Percentiles rank a stretch among this genome's conserved stretches.
phyloP scores from a whole-genome alignment of 2,113 vertebrate species.

The Colossoma macropomum region DNA sequence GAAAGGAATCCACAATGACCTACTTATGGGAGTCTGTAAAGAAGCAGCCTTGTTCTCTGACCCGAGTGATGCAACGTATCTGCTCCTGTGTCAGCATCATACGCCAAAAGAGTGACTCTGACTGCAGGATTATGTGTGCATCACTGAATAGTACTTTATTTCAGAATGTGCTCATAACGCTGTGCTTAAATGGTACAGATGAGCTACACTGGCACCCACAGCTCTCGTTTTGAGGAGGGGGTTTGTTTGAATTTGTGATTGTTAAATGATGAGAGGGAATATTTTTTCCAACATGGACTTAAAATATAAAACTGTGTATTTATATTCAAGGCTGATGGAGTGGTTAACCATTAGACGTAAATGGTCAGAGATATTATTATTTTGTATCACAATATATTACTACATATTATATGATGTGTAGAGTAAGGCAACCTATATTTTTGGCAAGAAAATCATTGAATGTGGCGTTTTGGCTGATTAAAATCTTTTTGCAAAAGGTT shows the following conservation, averaged over 20 bases:
- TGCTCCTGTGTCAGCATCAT: slow-evolving; percentile 47
- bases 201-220: neutral
- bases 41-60: slow-evolving; percentile 71
- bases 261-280: neutral
- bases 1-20: slow-evolving; percentile 77
- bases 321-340: slow-evolving; percentile 28
- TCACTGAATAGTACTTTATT: too few relatives aligned
- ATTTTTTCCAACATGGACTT: neutral
- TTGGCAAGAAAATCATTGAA: too few relatives aligned
- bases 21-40: slow-evolving; percentile 69
- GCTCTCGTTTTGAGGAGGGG: neutral
- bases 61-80: slow-evolving; percentile 63
- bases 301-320: neutral
- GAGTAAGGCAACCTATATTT: too few relatives aligned
- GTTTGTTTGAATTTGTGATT: neutral
- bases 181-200: neutral
- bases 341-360: too few relatives aligned
- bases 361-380: too few relatives aligned
- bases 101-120: slow-evolving; percentile 12
- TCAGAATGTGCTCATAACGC: neutral
- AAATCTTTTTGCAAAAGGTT: too few relatives aligned
- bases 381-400: too few relatives aligned
- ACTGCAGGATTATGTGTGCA: too few relatives aligned
- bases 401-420: too few relatives aligned
- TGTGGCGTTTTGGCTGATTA: too few relatives aligned